phyloP scores from a whole-genome alignment of 2,113 vertebrate genomes.

The Mormyrus iriodes region DNA sequence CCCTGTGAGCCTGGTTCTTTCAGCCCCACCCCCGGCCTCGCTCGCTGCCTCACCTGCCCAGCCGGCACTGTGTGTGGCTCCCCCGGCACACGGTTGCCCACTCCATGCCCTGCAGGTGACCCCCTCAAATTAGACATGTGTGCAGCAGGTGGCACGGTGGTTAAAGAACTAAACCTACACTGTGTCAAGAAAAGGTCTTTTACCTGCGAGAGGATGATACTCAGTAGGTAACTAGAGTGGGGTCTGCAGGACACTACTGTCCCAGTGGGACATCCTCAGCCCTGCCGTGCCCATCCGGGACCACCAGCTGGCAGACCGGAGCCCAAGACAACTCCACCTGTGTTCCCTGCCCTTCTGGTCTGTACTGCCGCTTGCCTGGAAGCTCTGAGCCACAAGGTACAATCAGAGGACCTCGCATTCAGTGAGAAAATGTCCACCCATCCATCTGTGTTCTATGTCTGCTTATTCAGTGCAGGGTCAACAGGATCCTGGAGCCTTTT shows the following conservation, averaged over 20 bases:
- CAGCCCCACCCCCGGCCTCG: slow-evolving; percentile 62
- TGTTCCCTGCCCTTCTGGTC: slow-evolving; percentile 70
- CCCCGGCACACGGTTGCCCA: slow-evolving; percentile 60
- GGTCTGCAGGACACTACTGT: slow-evolving; percentile 70
- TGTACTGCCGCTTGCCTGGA: slow-evolving; percentile 69
- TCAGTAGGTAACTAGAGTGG: neutral
- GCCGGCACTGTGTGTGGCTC: slow-evolving; percentile 62
- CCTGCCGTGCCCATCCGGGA: slow-evolving; percentile 71
- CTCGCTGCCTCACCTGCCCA: slow-evolving; percentile 68
- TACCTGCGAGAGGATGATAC: neutral
- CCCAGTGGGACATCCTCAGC: slow-evolving; percentile 55
- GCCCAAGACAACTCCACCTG: slow-evolving; percentile 59
- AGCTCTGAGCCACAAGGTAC: slow-evolving; percentile 70
- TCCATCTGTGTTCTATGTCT: neutral
- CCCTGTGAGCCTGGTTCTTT: slow-evolving; percentile 80
- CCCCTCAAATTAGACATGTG: rapidly evolving
- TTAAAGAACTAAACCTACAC: neutral
- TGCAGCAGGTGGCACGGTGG: neutral
- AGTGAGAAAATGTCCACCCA: neutral
- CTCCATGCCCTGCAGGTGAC: slow-evolving; percentile 72
- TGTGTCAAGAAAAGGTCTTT: neutral
- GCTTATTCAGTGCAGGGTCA: neutral
- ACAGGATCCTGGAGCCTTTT: neutral
- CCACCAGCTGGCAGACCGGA: slow-evolving; percentile 59
- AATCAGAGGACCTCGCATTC: neutral